Evolutionary conservation across 2,113 vertebrate genomes (phyloP).

Genomic region (Aldabrachelys gigantea): DNA sequence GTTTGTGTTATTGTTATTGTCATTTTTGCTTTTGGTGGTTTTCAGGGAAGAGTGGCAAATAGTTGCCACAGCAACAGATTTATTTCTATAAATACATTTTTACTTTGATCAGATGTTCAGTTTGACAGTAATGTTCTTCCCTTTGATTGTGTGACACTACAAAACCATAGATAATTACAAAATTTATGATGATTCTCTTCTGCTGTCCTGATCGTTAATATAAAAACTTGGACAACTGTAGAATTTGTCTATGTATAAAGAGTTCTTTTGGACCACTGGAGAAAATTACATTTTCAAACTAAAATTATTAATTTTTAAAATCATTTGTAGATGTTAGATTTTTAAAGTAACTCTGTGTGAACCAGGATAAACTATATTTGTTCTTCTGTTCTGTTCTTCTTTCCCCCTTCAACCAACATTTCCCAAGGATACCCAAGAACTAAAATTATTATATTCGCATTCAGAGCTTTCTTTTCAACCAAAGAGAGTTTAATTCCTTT

Average conservation of each 20-base stretch:
- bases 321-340: background rate
- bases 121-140: constrained; percentile 3
- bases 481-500: background rate
- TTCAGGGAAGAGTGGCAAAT: background rate
- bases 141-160: constrained; percentile 35
- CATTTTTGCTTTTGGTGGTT: constrained; percentile 2
- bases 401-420: background rate
- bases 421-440: background rate
- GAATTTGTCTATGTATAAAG: constrained; percentile 16
- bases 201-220: constrained; percentile 55
- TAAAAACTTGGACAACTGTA: constrained; percentile 12
- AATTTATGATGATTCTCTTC: constrained; percentile 32
- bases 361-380: background rate
- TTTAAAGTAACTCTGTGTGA: background rate
- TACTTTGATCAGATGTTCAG: constrained; percentile 30
- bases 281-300: constrained; percentile 52
- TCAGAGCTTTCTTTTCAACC: background rate
- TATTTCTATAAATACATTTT: constrained; percentile 1
- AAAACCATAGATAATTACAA: constrained; percentile 53
- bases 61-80: constrained; percentile 56
- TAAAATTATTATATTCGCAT: background rate
- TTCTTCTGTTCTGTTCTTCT: background rate
- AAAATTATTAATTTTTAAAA: constrained; percentile 38
- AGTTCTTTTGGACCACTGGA: background rate
- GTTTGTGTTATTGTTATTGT: background rate